Evolutionary conservation across 2,888 invertebrate genomes (phyloP), one percentile per base, ranked within the genome.

Genomic region (Acholoe squamosa): DNA sequence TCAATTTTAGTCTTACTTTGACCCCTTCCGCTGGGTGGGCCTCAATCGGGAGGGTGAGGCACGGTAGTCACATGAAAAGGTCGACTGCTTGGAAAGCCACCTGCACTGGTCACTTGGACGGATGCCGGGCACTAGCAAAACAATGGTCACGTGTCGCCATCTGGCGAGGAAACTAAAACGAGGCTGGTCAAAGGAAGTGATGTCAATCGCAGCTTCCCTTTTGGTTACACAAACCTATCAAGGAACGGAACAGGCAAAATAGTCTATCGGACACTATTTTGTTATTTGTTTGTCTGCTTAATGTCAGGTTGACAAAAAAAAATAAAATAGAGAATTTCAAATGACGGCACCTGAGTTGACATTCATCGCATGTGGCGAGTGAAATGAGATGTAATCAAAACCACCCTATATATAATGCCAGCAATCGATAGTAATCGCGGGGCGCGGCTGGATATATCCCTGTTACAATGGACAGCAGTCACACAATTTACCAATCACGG

Each of bases 151-250:
- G 76, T 76, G 76, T 76, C 16, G 25, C 76, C 25, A 25, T 31
- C 76, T n/a, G 25, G 76, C 3, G 28, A 10, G 25, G 25, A 31
- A 16, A 28, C 25, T 14, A 28, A 25, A 76, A 76, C 76, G 76
- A 25, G 76, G 76, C 76, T 7, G 28, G n/a, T 3, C 28, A 31
- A 28, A 3, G 76, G 76, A 76, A 76, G 76, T 76, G 28, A 76
- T 76, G 76, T 76, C 76, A 76, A 31, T 28, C 25, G 76, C 76
- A 76, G 76, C 76, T 28, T 76, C 76, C 31, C 31, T 31, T n/a
- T 1, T 25, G 31, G 19, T 31, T 31, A 76, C 25, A 31, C 16
- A 5, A 61, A 61, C 22, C 61, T 12, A 61, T 43, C 43, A 43
- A 10, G 43, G 43, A 61, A 14, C 3, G 25, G 61, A 61, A 61